A percentile compares a stretch with the other conserved stretches of the same genome.
These are phyloP conservation scores for Alligator mississippiensis DNA, from an alignment of 2,113 vertebrate genomes.

Conservation along the genomic window DNA sequence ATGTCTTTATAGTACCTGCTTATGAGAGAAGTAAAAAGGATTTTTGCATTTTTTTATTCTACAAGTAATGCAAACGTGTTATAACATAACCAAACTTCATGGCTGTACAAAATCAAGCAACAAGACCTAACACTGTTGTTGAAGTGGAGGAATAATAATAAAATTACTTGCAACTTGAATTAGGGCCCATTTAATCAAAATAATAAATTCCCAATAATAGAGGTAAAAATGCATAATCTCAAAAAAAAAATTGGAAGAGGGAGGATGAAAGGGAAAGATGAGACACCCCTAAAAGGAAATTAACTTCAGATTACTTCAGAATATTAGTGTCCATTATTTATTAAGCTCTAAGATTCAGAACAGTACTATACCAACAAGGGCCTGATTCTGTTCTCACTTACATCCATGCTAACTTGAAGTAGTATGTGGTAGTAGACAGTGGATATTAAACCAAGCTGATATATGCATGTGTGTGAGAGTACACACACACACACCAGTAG, in stretches of 20 bases:
- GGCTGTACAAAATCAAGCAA: neutral
- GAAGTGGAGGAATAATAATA: neutral
- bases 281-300: neutral
- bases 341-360: neutral
- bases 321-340: neutral
- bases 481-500: too few relatives aligned
- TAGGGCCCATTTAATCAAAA: neutral
- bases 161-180: neutral
- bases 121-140: neutral
- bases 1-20: neutral
- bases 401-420: too few relatives aligned
- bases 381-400: neutral
- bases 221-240: neutral
- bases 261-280: neutral
- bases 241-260: neutral
- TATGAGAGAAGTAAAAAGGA: neutral
- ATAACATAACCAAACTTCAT: neutral
- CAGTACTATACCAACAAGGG: neutral
- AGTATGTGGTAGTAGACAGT: too few relatives aligned
- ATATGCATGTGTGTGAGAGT: too few relatives aligned
- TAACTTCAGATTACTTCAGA: neutral
- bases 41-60: neutral
- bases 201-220: neutral
- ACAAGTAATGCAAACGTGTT: neutral
- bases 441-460: too few relatives aligned